A percentile compares a stretch with the other conserved stretches of the same genome.
These are phyloP conservation scores for Protophormia terraenovae DNA, from an alignment of 2,888 invertebrate genomes.

Conservation along the genomic window DNA sequence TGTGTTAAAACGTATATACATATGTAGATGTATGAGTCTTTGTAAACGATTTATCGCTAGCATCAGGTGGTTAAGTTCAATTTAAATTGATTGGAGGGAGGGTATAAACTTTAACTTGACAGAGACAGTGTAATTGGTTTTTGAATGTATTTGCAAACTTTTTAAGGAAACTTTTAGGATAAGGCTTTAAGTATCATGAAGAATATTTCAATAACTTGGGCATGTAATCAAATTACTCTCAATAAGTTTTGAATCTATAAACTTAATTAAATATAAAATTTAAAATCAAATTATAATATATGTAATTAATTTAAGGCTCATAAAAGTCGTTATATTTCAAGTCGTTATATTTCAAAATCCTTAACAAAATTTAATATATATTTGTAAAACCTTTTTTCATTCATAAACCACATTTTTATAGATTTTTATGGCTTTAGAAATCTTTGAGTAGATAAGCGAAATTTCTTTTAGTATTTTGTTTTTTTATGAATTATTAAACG, in stretches of 20 bases:
- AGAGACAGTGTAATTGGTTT: neutral
- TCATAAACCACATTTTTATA: neutral
- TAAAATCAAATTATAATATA: no score
- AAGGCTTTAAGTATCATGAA: no score
- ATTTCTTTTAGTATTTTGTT: constrained; percentile 3
- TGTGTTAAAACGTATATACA: neutral
- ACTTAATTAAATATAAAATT: no score
- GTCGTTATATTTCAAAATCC: neutral
- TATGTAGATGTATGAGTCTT: neutral
- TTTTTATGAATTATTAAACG: constrained; percentile 46
- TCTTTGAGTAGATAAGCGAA: constrained; percentile 2
- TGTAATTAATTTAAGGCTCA: no score
- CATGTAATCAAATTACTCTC: no score
- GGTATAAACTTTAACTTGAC: neutral
- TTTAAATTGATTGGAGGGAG: neutral
- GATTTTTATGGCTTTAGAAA: constrained; percentile 22
- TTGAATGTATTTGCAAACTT: neutral
- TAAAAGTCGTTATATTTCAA: no score
- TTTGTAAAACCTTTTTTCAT: neutral
- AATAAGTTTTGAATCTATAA: no score
- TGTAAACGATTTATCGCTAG: constrained; percentile 45
- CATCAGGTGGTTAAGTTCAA: constrained; percentile 56
- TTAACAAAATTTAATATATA: neutral
- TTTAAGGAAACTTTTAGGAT: no score
- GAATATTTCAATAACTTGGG: no score